Evolutionary conservation across 2,888 invertebrate genomes (phyloP).

Genomic region (Drosophila mayaguana): DNA sequence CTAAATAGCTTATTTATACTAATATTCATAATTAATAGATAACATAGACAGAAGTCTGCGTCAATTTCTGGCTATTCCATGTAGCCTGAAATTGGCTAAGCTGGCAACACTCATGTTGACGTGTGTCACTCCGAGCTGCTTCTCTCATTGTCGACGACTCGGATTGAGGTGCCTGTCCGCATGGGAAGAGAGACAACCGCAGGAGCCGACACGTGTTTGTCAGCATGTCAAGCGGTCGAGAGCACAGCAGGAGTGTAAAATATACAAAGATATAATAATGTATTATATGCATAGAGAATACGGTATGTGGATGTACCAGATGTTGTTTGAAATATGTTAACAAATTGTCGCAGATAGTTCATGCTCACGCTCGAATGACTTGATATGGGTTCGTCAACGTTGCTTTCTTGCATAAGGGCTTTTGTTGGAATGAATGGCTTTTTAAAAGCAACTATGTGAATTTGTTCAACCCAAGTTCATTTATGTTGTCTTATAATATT

Average conservation of each 20-base stretch:
- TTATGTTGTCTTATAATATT: neutral
- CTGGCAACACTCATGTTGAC: neutral
- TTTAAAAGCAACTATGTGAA: neutral
- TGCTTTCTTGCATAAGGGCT: neutral
- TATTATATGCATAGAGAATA: conserved; percentile 13
- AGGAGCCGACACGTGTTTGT: conserved; percentile 53
- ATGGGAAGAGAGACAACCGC: conserved; percentile 26
- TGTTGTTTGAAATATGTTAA: conserved; percentile 41
- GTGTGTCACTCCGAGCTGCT: conserved; percentile 24
- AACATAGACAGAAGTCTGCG: no score
- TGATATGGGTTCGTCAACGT: conserved; percentile 20
- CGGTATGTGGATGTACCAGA: neutral
- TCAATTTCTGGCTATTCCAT: no score
- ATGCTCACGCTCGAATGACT: conserved; percentile 16
- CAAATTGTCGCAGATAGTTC: conserved; percentile 52
- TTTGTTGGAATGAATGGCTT: neutral
- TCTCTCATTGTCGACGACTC: neutral
- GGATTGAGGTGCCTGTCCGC: neutral
- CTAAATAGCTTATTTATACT: no score
- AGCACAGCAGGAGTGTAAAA: conserved; percentile 39
- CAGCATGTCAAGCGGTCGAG: conserved; percentile 53
- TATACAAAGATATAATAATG: conserved; percentile 21
- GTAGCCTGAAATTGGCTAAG: no score
- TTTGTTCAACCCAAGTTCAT: neutral
- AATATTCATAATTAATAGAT: no score